Conservation (phyloP, 2,113 vertebrate genomes). For the Rhinogobius similis region DNA sequence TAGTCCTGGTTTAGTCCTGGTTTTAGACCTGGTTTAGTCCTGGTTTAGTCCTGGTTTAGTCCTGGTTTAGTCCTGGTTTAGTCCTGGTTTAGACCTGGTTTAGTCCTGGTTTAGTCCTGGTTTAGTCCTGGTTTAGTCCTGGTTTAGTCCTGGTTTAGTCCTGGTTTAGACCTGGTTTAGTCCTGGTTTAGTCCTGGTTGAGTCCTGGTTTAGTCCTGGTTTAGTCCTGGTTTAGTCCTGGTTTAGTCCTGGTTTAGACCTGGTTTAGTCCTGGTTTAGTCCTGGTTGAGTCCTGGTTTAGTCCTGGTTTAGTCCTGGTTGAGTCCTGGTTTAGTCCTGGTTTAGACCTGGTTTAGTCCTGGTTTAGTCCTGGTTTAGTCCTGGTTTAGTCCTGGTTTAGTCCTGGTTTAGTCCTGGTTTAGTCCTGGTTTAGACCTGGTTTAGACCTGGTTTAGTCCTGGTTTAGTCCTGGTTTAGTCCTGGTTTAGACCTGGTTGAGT, state of each 20-base stretch:
- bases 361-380: neutral
- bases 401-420: neutral
- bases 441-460: neutral
- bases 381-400: neutral
- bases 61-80: too few relatives aligned
- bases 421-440: neutral
- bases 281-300: neutral
- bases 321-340: neutral
- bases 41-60: too few relatives aligned
- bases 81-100: too few relatives aligned
- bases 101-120: neutral
- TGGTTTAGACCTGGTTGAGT: neutral
- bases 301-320: too few relatives aligned
- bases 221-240: neutral
- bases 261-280: neutral
- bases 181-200: neutral
- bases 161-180: neutral
- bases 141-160: neutral
- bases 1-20: neutral
- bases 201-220: neutral
- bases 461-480: neutral
- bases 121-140: constrained; percentile 2
- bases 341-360: neutral
- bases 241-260: neutral
- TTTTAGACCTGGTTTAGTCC: neutral